These are phyloP conservation scores for Tetragnatha versicolor DNA, from an alignment of 1,140 invertebrate genomes.

Conservation along the genomic window DNA sequence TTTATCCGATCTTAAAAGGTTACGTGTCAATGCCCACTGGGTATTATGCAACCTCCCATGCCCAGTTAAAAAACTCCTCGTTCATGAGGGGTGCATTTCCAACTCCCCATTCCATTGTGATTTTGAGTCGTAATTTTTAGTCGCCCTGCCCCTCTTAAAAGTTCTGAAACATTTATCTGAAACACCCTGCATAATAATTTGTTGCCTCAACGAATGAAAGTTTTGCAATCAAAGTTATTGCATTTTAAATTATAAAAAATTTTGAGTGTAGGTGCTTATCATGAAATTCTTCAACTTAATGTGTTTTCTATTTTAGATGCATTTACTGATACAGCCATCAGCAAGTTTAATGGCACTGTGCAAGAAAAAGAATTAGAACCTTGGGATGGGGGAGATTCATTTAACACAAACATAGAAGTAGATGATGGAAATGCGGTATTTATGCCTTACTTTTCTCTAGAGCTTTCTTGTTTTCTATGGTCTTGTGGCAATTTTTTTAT, in stretches of 20 bases:
- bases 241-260: background rate
- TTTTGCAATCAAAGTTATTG: background rate
- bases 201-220: background rate
- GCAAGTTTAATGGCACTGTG: constrained; percentile 70
- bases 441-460: too few relatives aligned
- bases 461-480: too few relatives aligned
- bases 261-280: background rate
- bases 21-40: too few relatives aligned
- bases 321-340: constrained; percentile 80
- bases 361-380: constrained; percentile 86
- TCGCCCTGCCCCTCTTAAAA: background rate
- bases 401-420: constrained; percentile 64
- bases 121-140: background rate
- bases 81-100: too few relatives aligned
- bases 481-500: too few relatives aligned
- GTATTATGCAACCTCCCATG: too few relatives aligned
- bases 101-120: too few relatives aligned
- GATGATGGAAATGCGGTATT: constrained; percentile 29
- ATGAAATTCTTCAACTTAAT: background rate
- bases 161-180: background rate
- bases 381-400: constrained; percentile 75
- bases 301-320: constrained; percentile 58
- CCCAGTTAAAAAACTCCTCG: too few relatives aligned
- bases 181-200: background rate
- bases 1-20: too few relatives aligned